Evolutionary conservation across 1,140 invertebrate genomes (phyloP).

Genomic region (Drosophila mayri): DNA sequence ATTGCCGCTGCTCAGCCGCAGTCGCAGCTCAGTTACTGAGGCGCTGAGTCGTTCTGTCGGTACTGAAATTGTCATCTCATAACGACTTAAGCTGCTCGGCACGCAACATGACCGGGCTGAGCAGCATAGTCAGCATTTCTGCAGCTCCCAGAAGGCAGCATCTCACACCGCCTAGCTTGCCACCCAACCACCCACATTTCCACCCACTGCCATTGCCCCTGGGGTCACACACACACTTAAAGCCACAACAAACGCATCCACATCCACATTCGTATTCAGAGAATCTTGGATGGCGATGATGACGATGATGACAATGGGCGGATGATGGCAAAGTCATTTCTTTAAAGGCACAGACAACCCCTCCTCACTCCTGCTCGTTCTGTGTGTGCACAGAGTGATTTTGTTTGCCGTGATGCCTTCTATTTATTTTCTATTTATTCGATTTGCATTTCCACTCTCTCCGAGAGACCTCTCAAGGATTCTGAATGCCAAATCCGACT

Average conservation of each 20-base stretch:
- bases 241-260: slow-evolving; percentile 48
- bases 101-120: slow-evolving; percentile 60
- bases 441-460: slow-evolving; percentile 77
- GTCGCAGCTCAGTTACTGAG: slow-evolving; percentile 24
- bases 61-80: slow-evolving; percentile 69
- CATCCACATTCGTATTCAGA: slow-evolving; percentile 23
- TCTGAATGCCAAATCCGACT: slow-evolving; percentile 60
- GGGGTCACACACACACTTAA: slow-evolving; percentile 57
- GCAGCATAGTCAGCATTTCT: slow-evolving; percentile 68
- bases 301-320: slow-evolving; percentile 47
- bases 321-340: slow-evolving; percentile 50
- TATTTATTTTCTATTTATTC: slow-evolving; percentile 83
- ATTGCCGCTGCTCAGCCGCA: slow-evolving; percentile 57
- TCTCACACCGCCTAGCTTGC: not conserved
- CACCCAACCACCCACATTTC: not conserved
- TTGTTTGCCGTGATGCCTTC: slow-evolving; percentile 65
- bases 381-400: slow-evolving; percentile 42
- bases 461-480: slow-evolving; percentile 55
- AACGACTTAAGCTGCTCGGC: slow-evolving; percentile 77
- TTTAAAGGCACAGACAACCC: slow-evolving; percentile 51
- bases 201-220: slow-evolving; percentile 42
- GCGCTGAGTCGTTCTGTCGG: slow-evolving; percentile 13
- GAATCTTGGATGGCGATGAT: slow-evolving; percentile 31
- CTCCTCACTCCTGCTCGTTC: slow-evolving; percentile 6
- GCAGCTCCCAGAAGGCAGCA: slow-evolving; percentile 23